Conservation (phyloP, 2,888 invertebrate genomes). For the Chymomyza fuscimana region DNA sequence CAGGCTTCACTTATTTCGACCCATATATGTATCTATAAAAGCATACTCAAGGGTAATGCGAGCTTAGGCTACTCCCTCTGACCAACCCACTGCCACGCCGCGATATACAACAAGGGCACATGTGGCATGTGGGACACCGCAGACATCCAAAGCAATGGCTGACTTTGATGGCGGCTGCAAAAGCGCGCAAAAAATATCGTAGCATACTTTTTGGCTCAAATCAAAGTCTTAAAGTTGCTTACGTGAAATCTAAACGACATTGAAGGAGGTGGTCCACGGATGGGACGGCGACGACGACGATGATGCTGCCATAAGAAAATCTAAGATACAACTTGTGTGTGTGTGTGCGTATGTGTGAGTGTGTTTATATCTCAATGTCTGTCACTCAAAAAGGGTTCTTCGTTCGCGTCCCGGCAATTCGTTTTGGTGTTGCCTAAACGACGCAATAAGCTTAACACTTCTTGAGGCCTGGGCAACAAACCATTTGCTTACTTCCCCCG, state of each 20-base stretch:
- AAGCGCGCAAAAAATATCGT: conserved; percentile 19
- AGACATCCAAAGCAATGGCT: conserved; percentile 29
- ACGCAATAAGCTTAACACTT: conserved; percentile 73
- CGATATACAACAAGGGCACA: conserved; percentile 3
- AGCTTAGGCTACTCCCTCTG: conserved; percentile 20
- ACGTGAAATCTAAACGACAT: conserved; percentile 55
- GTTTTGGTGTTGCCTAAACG: conserved; percentile 67
- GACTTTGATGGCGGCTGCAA: not conserved
- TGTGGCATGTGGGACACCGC: conserved; percentile 45
- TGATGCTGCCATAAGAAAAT: conserved; percentile 3
- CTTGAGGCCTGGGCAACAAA: conserved; percentile 10
- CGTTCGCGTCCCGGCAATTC: conserved; percentile 50
- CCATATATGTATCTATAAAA: no score
- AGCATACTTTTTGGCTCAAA: conserved; percentile 39
- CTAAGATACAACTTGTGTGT: conserved; percentile 4
- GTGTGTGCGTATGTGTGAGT: conserved; percentile 24
- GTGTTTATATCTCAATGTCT: conserved; percentile 43
- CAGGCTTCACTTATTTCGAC: no score
- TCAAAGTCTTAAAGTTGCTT: conserved; percentile 68
- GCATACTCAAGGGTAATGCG: conserved; percentile 23
- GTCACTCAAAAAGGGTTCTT: conserved; percentile 57
- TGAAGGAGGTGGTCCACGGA: conserved; percentile 1
- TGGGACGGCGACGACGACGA: not conserved
- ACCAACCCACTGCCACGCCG: conserved; percentile 25
- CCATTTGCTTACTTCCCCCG: not conserved